These are phyloP conservation scores for Hystrix brachyura DNA, from an alignment of 2,113 vertebrate genomes.

Conservation along the genomic window DNA sequence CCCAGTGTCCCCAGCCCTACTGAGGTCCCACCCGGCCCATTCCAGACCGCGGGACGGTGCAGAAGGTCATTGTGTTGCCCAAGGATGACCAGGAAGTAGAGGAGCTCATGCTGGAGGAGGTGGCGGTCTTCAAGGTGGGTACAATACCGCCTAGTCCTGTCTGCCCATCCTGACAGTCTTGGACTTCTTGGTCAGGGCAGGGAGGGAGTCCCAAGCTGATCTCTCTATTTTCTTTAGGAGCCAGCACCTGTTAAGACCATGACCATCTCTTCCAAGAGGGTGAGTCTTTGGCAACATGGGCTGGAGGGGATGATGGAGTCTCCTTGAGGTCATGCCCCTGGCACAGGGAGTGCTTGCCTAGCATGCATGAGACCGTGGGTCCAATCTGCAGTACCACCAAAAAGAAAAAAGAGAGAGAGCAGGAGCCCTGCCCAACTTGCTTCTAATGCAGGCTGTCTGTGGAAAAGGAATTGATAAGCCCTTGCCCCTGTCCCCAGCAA, in stretches of 20 bases:
- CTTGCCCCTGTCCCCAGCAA: conserved; percentile 90
- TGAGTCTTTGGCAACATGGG: conserved; percentile 83
- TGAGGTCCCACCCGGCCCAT: conserved; percentile 81
- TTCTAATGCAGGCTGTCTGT: neutral
- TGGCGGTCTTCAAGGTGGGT: conserved; percentile 97
- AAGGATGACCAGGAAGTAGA: conserved; percentile 97
- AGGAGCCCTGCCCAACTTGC: neutral
- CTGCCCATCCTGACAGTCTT: neutral
- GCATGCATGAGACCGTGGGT: neutral
- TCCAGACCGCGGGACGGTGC: conserved; percentile 96
- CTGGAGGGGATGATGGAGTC: neutral
- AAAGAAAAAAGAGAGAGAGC: neutral
- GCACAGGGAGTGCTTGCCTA: neutral
- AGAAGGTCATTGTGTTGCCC: conserved; percentile 98
- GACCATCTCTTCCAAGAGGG: conserved; percentile 99
- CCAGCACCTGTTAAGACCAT: conserved; percentile 96
- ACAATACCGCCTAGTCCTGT: neutral
- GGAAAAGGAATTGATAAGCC: conserved; percentile 51
- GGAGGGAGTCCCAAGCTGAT: neutral
- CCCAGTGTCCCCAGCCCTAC: conserved; percentile 73
- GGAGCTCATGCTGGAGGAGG: conserved; percentile 98
- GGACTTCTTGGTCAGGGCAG: neutral
- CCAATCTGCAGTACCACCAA: neutral
- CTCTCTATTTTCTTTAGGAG: conserved; percentile 86
- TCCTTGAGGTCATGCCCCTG: neutral